Evolutionary conservation across 2,888 invertebrate genomes (phyloP), one percentile per base, ranked within the genome.

Genomic region (Philopedon plagiatum): DNA sequence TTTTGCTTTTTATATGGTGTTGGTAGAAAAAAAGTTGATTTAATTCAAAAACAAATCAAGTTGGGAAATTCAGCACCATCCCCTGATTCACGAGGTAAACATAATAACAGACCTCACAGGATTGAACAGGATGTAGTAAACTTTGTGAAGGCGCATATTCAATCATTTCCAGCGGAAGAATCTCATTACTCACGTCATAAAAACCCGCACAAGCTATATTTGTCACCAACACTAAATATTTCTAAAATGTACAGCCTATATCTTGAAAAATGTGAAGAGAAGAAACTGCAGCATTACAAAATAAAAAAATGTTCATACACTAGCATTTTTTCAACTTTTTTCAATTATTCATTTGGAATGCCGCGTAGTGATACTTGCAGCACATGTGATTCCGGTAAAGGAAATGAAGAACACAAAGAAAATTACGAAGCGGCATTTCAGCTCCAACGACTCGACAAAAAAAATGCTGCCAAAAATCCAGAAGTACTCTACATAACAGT

Each of bases 321-420:
- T 11, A 37, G 11, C 2, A 54, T 54, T 13, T 54, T 23, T 54
- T 54, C n/a, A 19, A 54, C 18, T 23, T 19, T 13, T 8, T 54
- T 54, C 13, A 54, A 54, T 54, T 54, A 13, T 13, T 54, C 54
- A n/a, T 54, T 54, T 23, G 54, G 54, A 18, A 8, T 11, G 11
- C 23, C 54, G 13, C 21, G 54, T 7, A 54, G 54, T 26, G 54
- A 54, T 54, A 29, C 54, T 19, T 54, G 23, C 26, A 23, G 4
- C 23, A 18, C 5, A 13, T 54, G 26, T 54, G 54, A 54, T 11
- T 23, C 5, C 5, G 23, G 54, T 54, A 8, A 54, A 21, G 21
- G 46, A 5, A 19, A 18, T 46, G 54, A 54, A 54, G 29, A 26
- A 19, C 54, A 54, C 26, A 54, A 13, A 18, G 54, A 19, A 19